phyloP scores from a whole-genome alignment of 2,113 vertebrate species.

The Daboia siamensis region DNA sequence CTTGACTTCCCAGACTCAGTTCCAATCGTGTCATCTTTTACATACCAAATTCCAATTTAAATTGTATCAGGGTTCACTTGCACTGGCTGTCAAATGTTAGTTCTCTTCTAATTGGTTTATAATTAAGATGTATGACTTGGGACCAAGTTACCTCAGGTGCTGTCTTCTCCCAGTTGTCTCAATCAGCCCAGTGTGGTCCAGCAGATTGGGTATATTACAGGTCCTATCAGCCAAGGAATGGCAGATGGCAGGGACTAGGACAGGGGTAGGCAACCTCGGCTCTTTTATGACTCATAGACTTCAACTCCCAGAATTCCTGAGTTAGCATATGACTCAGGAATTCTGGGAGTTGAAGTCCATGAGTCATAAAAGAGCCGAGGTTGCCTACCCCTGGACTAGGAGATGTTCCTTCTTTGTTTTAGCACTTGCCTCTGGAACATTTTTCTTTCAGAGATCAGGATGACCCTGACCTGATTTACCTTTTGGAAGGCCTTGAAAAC shows the following conservation, averaged over 20 bases:
- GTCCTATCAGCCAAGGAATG: neutral
- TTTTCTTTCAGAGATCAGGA: neutral
- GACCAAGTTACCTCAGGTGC: neutral
- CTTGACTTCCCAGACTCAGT: neutral
- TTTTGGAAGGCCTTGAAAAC: neutral
- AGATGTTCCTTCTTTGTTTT: neutral
- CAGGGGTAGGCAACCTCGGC: too few species aligned
- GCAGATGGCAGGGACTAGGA: neutral
- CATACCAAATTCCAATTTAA: neutral
- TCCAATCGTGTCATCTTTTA: neutral
- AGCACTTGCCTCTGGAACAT: neutral
- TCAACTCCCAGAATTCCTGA: too few species aligned
- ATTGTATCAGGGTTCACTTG: neutral
- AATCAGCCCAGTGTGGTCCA: neutral
- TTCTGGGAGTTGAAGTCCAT: too few species aligned
- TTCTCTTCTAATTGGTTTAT: neutral
- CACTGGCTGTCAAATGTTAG: neutral
- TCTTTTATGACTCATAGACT: too few species aligned
- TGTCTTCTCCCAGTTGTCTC: neutral
- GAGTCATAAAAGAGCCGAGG: too few species aligned
- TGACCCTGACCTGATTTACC: neutral
- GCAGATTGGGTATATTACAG: neutral
- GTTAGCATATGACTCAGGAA: too few species aligned
- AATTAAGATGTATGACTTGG: neutral
- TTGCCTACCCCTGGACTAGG: neutral